Evolutionary conservation across 2,797 vertebrate species (phyloP).

Genomic region (Rachycentron canadum): DNA sequence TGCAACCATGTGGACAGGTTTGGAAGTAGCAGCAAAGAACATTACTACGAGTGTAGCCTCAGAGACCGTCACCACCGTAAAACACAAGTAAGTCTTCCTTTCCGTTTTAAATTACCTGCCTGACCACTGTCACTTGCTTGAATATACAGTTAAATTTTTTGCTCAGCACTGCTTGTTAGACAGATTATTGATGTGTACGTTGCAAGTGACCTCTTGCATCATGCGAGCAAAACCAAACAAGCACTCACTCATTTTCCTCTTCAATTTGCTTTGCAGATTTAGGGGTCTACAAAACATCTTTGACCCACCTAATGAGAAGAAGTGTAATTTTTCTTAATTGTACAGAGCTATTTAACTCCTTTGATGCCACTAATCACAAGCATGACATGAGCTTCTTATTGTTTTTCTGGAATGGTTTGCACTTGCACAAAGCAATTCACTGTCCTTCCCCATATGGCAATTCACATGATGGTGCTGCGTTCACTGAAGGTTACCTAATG

Average conservation of each 20-base stretch:
- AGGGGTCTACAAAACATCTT: constrained; percentile 85
- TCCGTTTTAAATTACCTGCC: neutral
- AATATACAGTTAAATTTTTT: neutral
- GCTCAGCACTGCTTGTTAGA: constrained; percentile 25
- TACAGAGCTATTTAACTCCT: constrained; percentile 21
- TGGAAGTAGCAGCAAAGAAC: constrained; percentile 95
- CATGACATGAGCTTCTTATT: constrained; percentile 36
- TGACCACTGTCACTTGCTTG: constrained; percentile 18
- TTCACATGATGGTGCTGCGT: constrained; percentile 32
- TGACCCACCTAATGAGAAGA: constrained; percentile 78
- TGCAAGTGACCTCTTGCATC: constrained; percentile 41
- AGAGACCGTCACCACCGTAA: constrained; percentile 96
- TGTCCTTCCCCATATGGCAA: constrained; percentile 4
- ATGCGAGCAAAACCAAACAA: constrained; percentile 42
- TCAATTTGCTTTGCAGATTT: constrained; percentile 87
- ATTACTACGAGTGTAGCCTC: constrained; percentile 92
- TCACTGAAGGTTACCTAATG: constrained; percentile 27
- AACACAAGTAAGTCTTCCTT: constrained; percentile 91
- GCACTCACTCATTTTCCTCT: constrained; percentile 67
- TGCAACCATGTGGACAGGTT: constrained; percentile 96
- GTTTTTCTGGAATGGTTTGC: constrained; percentile 22
- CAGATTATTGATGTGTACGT: constrained; percentile 31
- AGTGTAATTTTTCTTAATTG: constrained; percentile 64
- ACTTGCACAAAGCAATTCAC: constrained; percentile 30
- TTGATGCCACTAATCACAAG: constrained; percentile 58